Conservation (phyloP, 2,113 vertebrate genomes). For the Oreotrochilus melanogaster region DNA sequence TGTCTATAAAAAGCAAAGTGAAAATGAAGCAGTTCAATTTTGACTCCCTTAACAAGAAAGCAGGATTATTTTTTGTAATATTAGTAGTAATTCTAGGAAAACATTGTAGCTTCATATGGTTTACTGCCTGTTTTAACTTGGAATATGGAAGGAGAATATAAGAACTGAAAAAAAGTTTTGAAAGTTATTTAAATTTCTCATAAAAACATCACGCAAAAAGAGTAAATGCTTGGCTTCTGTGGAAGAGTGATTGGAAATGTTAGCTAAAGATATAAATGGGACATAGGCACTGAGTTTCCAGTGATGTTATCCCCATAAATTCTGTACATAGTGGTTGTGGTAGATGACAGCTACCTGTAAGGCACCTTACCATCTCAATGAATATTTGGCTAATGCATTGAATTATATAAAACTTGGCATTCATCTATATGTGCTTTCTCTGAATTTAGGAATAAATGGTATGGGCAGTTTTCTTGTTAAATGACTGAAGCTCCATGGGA, state of each 20-base stretch:
- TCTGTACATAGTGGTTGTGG: background rate
- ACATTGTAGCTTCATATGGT: background rate
- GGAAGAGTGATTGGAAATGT: background rate
- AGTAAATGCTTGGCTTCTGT: background rate
- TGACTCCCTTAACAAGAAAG: background rate
- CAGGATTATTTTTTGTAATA: background rate
- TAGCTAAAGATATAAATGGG: fast-evolving
- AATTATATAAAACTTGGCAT: background rate
- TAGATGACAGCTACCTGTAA: background rate
- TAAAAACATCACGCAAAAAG: background rate
- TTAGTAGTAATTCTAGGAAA: background rate
- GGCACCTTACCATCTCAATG: background rate
- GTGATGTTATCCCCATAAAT: background rate
- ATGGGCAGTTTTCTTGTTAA: background rate
- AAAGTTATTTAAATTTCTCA: background rate
- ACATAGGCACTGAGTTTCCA: background rate
- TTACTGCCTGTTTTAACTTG: background rate
- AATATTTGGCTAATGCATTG: background rate
- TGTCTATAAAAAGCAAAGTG: background rate
- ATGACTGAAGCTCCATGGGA: background rate
- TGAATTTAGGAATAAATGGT: background rate
- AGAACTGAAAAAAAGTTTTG: background rate
- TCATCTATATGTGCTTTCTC: background rate
- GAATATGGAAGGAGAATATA: background rate
- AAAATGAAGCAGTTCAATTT: background rate